A percentile compares a stretch with the other conserved stretches of the same genome.
Conservation (phyloP, 2,888 invertebrate species). For the Drosophila fulvimacula region DNA sequence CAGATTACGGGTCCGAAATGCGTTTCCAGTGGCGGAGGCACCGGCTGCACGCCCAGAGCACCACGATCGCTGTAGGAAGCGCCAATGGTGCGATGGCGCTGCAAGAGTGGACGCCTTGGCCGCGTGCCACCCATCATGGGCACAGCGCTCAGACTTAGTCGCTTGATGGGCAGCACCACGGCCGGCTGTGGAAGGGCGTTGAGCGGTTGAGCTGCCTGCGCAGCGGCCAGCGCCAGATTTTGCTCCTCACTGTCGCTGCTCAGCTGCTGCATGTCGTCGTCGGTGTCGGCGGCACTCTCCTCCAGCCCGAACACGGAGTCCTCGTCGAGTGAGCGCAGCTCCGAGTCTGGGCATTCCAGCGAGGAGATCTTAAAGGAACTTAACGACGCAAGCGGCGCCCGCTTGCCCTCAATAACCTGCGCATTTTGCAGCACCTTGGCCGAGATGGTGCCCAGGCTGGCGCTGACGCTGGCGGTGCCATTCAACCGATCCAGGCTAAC, state of each 20-base stretch:
- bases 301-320: conserved; percentile 92
- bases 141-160: conserved; percentile 66
- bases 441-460: conserved; percentile 77
- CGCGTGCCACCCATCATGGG: conserved; percentile 56
- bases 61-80: conserved; percentile 78
- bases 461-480: conserved; percentile 59
- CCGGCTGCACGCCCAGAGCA: conserved; percentile 59
- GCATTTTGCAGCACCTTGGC: conserved; percentile 84
- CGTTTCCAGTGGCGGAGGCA: conserved; percentile 78
- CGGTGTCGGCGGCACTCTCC: conserved; percentile 90
- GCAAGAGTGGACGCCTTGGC: conserved; percentile 75
- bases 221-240: conserved; percentile 37
- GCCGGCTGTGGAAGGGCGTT: conserved; percentile 25
- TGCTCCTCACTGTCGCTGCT: conserved; percentile 92
- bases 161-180: conserved; percentile 57
- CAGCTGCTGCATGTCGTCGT: conserved; percentile 93
- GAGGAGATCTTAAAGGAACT: conserved; percentile 91
- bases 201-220: conserved; percentile 14
- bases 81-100: conserved; percentile 83
- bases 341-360: conserved; percentile 89
- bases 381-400: conserved; percentile 92
- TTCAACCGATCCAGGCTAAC: conserved; percentile 78
- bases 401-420: conserved; percentile 60
- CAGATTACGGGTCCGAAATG: conserved; percentile 81
- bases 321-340: conserved; percentile 90